Evolutionary conservation across 2,797 vertebrate genomes (phyloP), one percentile per base, ranked within the genome.

Genomic region (Pachyuromys duprasi): DNA sequence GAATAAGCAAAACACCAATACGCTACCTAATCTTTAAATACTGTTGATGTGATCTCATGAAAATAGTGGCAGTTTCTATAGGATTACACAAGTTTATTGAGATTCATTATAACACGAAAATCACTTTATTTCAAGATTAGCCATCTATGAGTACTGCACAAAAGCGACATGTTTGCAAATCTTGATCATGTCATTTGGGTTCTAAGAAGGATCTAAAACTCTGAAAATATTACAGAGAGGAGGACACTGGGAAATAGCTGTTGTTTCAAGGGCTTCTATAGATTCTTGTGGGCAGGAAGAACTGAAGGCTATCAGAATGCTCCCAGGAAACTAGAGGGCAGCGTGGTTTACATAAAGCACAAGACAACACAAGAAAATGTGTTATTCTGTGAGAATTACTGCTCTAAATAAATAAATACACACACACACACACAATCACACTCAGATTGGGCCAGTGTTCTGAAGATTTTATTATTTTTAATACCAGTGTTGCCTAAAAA

Each of bases 341-440:
- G 26, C 13, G 67, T 11, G 31, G n/a, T 8, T 65, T 33, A 7
- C 42, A 8, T 1, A 74, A 22, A 65, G 4, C 86, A 2, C 24
- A 74, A 28, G 9, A 31, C 53, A 69, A 28, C 22, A 45, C 14
- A 55, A 82, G 89, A 42, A n/a, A 75, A 74, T 67, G 74, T 75
- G 55, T 67, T 79, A 81, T 0, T 75, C 4, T 20, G 28, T 45
- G 70, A 90, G 62, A 84, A 86, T 90, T n/a, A 45, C 33, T 22
- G 24, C 42, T 31, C 14, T 88, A 72, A 94, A 33, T n/a, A 65
- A 5, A 45, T 31, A 33, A 70, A 18, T 45, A 82, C 33, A 86
- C n/a, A n/a, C n/a, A n/a, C n/a, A n/a, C n/a, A n/a, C 89, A 78
- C 60, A 95, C 72, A 65, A 33, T 55, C 36, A 72, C 81, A 87